These are phyloP conservation scores for Myripristis murdjan DNA, from an alignment of 2,797 vertebrate genomes.

Conservation along the genomic window DNA sequence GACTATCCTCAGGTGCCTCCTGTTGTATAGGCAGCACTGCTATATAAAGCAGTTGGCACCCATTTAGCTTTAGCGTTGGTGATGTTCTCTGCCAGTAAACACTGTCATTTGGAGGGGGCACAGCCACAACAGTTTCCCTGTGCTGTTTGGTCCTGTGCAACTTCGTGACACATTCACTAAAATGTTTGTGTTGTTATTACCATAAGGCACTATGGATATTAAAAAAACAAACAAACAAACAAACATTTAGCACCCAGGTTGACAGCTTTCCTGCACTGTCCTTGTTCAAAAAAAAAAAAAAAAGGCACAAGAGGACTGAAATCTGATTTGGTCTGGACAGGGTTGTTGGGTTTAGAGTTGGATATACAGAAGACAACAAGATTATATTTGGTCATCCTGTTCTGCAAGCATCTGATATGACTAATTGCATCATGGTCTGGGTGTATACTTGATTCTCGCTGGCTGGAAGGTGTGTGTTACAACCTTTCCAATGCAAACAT, in stretches of 20 bases:
- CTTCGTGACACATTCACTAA: conserved; percentile 5
- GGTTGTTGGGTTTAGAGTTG: conserved; percentile 17
- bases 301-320: neutral
- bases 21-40: conserved; percentile 14
- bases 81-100: conserved; percentile 33
- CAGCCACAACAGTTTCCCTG: neutral
- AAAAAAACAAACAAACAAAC: no score
- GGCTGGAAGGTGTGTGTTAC: no score
- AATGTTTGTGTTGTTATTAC: conserved; percentile 1
- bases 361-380: conserved; percentile 6
- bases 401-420: conserved; percentile 14
- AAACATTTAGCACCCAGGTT: neutral
- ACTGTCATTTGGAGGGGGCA: conserved; percentile 1
- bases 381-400: conserved; percentile 22
- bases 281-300: no score
- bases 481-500: no score
- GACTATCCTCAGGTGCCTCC: conserved; percentile 4
- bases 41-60: conserved; percentile 23
- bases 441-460: no score
- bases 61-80: conserved; percentile 15
- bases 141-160: neutral
- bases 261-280: conserved; percentile 8
- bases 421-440: no score
- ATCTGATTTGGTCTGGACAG: conserved; percentile 31
- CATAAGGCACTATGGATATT: conserved; percentile 15